Evolutionary conservation across 23 tunicate species (phyloP), one percentile per base, ranked within the genome.

Genomic region (Pegea sp.): DNA sequence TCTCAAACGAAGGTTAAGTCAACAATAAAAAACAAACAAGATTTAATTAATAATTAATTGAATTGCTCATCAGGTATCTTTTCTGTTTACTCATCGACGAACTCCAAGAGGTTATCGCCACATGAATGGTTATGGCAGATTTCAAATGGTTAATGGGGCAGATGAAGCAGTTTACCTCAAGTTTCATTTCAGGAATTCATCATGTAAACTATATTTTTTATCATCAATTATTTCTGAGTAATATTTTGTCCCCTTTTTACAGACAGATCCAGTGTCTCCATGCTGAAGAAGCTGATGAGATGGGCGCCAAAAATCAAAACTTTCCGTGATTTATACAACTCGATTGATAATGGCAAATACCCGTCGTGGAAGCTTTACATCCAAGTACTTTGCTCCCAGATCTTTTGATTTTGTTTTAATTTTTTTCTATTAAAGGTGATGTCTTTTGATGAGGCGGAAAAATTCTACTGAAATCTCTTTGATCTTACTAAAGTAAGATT

Each of bases 81-180:
- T 84, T 60, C 52, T 84, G 52, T 84, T 84, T 63, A 84, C 84
- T 49, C 84, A 84, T 54, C 66, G 95, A 3, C 84, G 95, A 30
- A 84, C 95, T 3, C 95, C 95, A 1, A 69, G 68, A 34, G 95
- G 95, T 32, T 84, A 52, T 49, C 64, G 95, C 2, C 70, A 56
- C 46, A 84, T 84, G 95, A 84, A 84, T 52, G 95, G 95, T 2
- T 84, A 84, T 46, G 95, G 95, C 8, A 84, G 95, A 5, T 84
- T 84, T 49, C 73, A 84, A 68, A 67, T 84, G 76, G 95, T 84
- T 33, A 84, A 84, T 64, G 58, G 38, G 0, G 84, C 62, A 42
- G 70, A 71, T 3, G 62, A 84, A 31, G 56, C 95, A 4, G 67
- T 68, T 16, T 84, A 84, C 62, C 68, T 74, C 95, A 84, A 84